Percentiles rank a stretch among this genome's conserved stretches.
Evolutionary conservation across 2,113 vertebrate species (phyloP).

Genomic region (Hepsetus odoe): DNA sequence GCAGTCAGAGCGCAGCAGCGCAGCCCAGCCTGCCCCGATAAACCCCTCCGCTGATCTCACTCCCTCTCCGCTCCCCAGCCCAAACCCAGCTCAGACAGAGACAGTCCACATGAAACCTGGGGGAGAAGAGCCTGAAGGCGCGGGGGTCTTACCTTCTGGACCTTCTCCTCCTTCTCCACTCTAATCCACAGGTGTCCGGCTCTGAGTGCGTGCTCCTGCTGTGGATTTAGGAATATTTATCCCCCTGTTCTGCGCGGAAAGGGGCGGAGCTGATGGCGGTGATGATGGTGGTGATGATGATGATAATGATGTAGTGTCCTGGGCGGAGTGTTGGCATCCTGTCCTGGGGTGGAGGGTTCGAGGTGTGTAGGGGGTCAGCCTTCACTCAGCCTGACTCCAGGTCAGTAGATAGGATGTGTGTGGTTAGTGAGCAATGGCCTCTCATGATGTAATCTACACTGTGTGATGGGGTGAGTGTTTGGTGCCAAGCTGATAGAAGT

Average conservation of each 20-base stretch:
- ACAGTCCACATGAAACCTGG: background rate
- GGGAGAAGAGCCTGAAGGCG: background rate
- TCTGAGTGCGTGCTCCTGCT: background rate
- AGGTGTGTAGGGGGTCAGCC: background rate
- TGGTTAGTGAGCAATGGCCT: background rate
- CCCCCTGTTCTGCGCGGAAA: background rate
- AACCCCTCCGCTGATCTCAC: background rate
- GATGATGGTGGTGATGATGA: background rate
- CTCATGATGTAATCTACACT: conserved; percentile 1
- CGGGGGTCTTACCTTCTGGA: background rate
- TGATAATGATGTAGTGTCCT: background rate
- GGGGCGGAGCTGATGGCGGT: background rate
- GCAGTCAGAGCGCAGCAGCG: background rate
- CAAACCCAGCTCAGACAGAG: too few species aligned
- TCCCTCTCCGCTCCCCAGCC: too few species aligned
- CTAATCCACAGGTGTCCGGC: background rate
- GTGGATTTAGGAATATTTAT: background rate
- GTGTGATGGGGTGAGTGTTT: background rate
- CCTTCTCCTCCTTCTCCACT: background rate
- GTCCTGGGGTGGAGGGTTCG: background rate
- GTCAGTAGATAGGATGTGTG: background rate
- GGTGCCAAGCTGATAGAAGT: background rate
- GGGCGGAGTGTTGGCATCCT: background rate
- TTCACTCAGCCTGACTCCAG: background rate
- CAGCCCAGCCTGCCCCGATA: background rate